Base-by-base conservation (phyloP, 2,888 invertebrate genomes). In the Dryocosmus kuriphilus region DNA sequence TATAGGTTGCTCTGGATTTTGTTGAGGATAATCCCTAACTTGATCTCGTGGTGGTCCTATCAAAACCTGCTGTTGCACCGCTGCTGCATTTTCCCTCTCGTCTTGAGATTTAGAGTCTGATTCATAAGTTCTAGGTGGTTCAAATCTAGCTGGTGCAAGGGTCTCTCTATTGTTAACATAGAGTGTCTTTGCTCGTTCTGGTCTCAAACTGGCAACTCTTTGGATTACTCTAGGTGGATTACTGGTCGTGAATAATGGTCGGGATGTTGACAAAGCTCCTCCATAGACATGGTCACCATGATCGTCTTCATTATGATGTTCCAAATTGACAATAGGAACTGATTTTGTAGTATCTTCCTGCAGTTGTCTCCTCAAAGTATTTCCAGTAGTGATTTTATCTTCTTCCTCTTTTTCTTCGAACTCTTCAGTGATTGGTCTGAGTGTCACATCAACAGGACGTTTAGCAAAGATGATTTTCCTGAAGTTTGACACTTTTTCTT, bases 191-290 rank as follows among this genome's bases (percentile, higher is more conserved):
- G 88, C 89, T 9, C 87, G 84, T 1, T 91, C 90, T 0, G 85
- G 74, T 35, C 90, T 85, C 0, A 83, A 79, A 1, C 79, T 82
- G 1, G 87, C 71, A 1, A 90, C 82, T 27, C 91, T 85, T 41
- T 90, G 94, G 46, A 94, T 90, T 38, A 94, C 88, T 85, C 94
- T 92, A 0, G 95, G 93, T 32, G 94, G 92, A 9, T 93, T 93
- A 0, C 94, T 94, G 0, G 95, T 95, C 0, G 95, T 95, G 84
- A 95, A 95, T 22, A 95, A 89, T 0, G 95, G 95, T 46, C 95
- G 92, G 7, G 95, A 93, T 35, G 95, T 94, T 0, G 94, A 94
- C 19, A 94, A 81, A 32, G 95, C 94, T 51, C 94, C 93, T 46
- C 95, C 95, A 82, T 95, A 96, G 1, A 95, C 94, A 30, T 71